A percentile compares a stretch with the other conserved stretches of the same genome.
Evolutionary conservation across 2,113 vertebrate species (phyloP).

Genomic region (Mirounga angustirostris): DNA sequence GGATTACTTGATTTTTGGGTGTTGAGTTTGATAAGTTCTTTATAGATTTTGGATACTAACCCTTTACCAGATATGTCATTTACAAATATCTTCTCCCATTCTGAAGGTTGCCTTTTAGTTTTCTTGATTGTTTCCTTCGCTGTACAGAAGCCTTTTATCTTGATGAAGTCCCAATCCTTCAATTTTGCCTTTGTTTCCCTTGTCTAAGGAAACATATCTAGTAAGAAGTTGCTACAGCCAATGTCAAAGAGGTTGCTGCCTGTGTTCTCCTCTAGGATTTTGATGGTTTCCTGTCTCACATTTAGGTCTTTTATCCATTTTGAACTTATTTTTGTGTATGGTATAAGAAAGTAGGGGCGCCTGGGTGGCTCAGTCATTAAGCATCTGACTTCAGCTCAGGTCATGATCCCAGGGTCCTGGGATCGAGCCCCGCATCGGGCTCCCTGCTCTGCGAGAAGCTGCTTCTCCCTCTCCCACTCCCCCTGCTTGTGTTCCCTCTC

Average conservation of each 20-base stretch:
- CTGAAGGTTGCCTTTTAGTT: background rate
- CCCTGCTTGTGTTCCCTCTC: no score
- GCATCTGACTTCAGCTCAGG: no score
- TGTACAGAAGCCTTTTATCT: background rate
- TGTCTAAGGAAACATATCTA: background rate
- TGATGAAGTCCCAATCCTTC: background rate
- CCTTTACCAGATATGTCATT: background rate
- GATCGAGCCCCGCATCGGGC: no score
- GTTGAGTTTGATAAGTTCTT: background rate
- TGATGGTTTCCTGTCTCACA: background rate
- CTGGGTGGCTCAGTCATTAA: no score
- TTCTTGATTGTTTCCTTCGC: background rate
- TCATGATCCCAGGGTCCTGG: no score
- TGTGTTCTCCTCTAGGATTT: background rate
- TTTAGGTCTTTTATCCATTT: background rate
- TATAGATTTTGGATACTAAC: background rate
- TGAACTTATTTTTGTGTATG: background rate
- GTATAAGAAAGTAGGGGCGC: background rate
- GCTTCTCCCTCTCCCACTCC: no score
- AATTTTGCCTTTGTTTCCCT: background rate
- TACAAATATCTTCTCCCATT: background rate
- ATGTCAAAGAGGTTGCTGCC: background rate
- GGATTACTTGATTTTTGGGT: background rate
- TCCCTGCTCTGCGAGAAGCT: no score
- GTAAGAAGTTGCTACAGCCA: background rate